These are phyloP conservation scores for Proisotoma minuta DNA, from an alignment of 2,888 invertebrate genomes.

Conservation along the genomic window DNA sequence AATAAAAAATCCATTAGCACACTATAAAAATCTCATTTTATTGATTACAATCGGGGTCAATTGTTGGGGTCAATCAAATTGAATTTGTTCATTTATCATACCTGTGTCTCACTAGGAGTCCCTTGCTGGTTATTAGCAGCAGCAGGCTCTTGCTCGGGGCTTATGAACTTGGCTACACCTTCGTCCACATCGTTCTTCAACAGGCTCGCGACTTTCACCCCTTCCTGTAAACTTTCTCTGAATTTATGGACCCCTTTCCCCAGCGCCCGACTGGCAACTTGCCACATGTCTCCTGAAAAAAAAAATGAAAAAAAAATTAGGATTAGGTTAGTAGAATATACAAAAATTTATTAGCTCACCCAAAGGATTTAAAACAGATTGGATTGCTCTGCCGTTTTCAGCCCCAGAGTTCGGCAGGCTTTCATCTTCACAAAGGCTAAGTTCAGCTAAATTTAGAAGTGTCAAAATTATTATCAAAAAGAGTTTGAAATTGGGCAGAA, in stretches of 20 bases:
- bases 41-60: no score
- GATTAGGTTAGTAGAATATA: not conserved
- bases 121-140: not conserved
- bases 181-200: constrained; percentile 39
- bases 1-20: constrained; percentile 5
- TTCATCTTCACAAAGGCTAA: not conserved
- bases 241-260: constrained; percentile 38
- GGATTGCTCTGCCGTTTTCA: not conserved
- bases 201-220: constrained; percentile 44
- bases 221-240: constrained; percentile 42
- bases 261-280: constrained; percentile 34
- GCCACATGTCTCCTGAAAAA: constrained; percentile 30
- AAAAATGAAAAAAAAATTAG: not conserved
- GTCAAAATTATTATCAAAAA: not conserved
- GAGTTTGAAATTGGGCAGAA: not conserved
- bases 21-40: no score
- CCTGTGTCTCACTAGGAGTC: constrained; percentile 1
- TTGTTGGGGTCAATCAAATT: no score
- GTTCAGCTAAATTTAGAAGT: not conserved
- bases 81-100: no score
- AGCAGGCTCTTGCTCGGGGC: constrained; percentile 17
- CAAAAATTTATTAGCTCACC: constrained; percentile 6
- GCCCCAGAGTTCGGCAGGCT: not conserved
- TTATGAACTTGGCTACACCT: constrained; percentile 34
- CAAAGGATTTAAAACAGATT: constrained; percentile 14